Conservation (phyloP, 2,888 invertebrate genomes). For the Plagiodera versicolora region DNA sequence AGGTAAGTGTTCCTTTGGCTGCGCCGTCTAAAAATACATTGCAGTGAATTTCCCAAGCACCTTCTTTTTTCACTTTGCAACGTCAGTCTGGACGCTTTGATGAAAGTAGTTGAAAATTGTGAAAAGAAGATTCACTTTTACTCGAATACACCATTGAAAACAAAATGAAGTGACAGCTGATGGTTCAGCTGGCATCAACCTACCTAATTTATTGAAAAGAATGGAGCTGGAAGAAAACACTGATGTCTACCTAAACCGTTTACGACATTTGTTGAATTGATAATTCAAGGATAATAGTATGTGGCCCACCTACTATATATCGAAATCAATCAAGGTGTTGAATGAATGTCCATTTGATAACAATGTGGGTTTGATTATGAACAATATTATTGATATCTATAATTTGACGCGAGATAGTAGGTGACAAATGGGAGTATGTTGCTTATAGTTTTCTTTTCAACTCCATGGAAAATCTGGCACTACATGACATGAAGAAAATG, state of each 20-base stretch:
- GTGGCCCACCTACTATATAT: background rate
- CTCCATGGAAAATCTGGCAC: too few species aligned
- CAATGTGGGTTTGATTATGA: too few species aligned
- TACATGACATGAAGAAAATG: too few species aligned
- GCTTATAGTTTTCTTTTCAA: too few species aligned
- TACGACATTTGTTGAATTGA: too few species aligned
- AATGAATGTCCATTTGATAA: too few species aligned
- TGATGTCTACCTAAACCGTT: too few species aligned
- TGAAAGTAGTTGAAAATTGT: background rate
- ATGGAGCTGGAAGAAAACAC: too few species aligned
- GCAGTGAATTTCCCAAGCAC: slow-evolving; percentile 15
- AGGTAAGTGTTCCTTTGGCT: slow-evolving; percentile 12
- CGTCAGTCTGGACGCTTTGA: background rate
- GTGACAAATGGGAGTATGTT: too few species aligned
- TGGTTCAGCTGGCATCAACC: background rate
- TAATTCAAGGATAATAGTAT: background rate
- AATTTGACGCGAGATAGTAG: too few species aligned
- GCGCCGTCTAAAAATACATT: slow-evolving; percentile 21
- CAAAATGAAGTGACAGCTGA: background rate
- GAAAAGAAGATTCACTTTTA: slow-evolving; percentile 2
- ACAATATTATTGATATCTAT: too few species aligned
- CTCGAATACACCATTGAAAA: background rate
- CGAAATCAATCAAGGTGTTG: background rate
- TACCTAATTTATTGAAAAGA: too few species aligned
- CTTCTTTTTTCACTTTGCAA: slow-evolving; percentile 19